A percentile compares a stretch with the other conserved stretches of the same genome.
These are phyloP conservation scores for Alosa sapidissima DNA, from an alignment of 2,797 vertebrate species.

Conservation along the genomic window DNA sequence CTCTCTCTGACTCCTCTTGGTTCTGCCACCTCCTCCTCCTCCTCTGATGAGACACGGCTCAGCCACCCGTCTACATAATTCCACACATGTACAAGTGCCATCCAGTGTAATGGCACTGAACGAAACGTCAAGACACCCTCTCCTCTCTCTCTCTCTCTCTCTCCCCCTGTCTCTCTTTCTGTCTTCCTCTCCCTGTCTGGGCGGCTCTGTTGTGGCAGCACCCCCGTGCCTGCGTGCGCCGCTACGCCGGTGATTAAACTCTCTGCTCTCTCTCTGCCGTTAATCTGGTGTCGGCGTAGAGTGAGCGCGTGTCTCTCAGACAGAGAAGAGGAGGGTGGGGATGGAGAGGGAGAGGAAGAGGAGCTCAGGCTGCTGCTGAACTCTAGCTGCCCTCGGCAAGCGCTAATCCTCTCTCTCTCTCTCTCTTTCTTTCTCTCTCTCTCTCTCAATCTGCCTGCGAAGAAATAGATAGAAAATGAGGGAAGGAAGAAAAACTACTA, in stretches of 20 bases:
- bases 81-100: background rate
- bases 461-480: background rate
- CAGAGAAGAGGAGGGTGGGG: background rate
- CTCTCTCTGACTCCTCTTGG: background rate
- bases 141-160: background rate
- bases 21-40: background rate
- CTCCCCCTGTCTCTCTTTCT: background rate
- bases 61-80: background rate
- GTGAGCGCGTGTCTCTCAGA: background rate
- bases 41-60: background rate
- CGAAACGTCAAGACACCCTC: background rate
- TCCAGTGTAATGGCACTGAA: background rate
- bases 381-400: conserved; percentile 5
- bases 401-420: background rate
- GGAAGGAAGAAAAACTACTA: background rate
- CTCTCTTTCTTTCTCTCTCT: background rate
- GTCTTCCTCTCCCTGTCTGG: background rate
- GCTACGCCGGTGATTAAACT: conserved; percentile 9
- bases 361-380: background rate
- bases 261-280: conserved; percentile 9
- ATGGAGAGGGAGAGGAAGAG: background rate
- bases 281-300: background rate
- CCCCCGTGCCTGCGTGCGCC: background rate
- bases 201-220: background rate
- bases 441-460: background rate